Base-by-base conservation (phyloP, 2,113 vertebrate species). In the Thunnus maccoyii region DNA sequence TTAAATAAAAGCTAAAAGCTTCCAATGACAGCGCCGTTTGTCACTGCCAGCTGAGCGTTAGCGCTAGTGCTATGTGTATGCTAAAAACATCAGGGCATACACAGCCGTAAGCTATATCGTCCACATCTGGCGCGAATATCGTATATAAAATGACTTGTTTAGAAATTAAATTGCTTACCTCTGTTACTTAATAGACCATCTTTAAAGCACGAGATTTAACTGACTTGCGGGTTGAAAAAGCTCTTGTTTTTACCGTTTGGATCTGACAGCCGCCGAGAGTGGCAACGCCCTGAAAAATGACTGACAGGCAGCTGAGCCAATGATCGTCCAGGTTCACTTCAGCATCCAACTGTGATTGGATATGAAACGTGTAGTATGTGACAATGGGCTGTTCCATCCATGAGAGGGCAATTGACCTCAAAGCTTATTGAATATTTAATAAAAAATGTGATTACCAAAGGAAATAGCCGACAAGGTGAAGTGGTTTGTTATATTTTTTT, bases 1-100 rank as follows among this genome's bases (percentile, higher is more conserved):
- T 20, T 6, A 54, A 55, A 41, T 3, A 15, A 12, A 16, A 58
- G 16, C 41, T 1, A 8, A n/a, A 1, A 1, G 17, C 10, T 46
- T 2, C 22, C 14, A 5, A 6, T 27, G 14, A 25, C 51, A 2
- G 7, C 46, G 5, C 14, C 14, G 8, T 41, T 5, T 76, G 44
- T 51, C 51, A 10, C 25, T 13, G 52, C 12, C 62, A 66, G 66
- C 11, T 55, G 64, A 55, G 46, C 36, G 73, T 78, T 80, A 79
- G 70, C 74, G 62, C 14, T 78, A 80, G 71, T 84, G 73, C 85
- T 65, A 67, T 64, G 25, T 54, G 41, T 44, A 66, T 72, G 91
- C 90, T 92, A 90, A 92, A 93, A 91, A 90, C 89, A 88, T 73
- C 76, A 78, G 67, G 55, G 20, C 3, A 58, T 14, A 22, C 5